A percentile compares a stretch with the other conserved stretches of the same genome.
Evolutionary conservation across 2,797 vertebrate species (phyloP).

Genomic region (Gephyroberyx darwinii): DNA sequence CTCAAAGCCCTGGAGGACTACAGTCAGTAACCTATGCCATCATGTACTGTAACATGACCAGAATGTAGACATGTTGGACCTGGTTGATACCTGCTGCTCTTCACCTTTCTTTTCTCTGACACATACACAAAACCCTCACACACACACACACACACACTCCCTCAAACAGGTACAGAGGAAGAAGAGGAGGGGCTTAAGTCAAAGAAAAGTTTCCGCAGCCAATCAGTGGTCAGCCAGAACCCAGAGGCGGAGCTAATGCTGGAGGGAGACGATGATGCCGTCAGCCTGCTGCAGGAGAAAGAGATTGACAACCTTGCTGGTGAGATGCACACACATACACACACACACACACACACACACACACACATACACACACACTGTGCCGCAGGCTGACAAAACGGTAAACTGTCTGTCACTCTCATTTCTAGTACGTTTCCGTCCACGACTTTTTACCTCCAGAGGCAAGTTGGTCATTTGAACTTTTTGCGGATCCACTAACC

Average conservation of each 20-base stretch:
- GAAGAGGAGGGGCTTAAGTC: conserved; percentile 92
- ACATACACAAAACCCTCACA: not conserved
- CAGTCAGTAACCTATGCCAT: conserved; percentile 80
- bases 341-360: not conserved
- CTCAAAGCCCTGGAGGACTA: conserved; percentile 94
- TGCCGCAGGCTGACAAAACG: conserved; percentile 8
- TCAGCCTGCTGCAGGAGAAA: conserved; percentile 97
- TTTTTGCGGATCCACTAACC: conserved; percentile 73
- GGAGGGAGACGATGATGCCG: conserved; percentile 96
- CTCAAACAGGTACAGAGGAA: conserved; percentile 84
- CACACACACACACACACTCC: not conserved
- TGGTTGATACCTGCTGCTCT: not conserved
- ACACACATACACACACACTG: not conserved
- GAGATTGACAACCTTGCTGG: conserved; percentile 99
- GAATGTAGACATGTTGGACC: not conserved
- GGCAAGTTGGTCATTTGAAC: conserved; percentile 86
- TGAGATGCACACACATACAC: conserved; percentile 63
- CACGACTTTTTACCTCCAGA: conserved; percentile 92
- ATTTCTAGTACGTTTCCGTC: conserved; percentile 89
- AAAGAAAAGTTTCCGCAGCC: conserved; percentile 94
- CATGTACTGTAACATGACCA: not conserved
- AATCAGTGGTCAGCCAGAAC: conserved; percentile 93
- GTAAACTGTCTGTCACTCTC: conserved; percentile 64
- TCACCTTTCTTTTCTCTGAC: not conserved
- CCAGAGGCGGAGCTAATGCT: conserved; percentile 97